Conservation (phyloP, 1,140 invertebrate genomes). For the Drosophila lini region DNA sequence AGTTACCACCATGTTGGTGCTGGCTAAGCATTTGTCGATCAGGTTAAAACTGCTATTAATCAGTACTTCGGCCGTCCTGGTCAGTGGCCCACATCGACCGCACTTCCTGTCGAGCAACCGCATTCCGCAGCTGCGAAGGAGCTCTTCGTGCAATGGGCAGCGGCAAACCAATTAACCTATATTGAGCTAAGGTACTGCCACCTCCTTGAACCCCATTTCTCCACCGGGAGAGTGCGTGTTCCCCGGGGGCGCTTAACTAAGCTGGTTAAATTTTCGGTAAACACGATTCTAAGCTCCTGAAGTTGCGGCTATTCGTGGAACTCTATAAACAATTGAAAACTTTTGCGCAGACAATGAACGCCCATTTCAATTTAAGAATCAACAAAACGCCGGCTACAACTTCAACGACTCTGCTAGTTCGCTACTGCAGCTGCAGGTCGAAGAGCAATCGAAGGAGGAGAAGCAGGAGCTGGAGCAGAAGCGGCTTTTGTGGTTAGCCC, state of each 20-base stretch:
- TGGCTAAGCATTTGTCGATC: constrained; percentile 27
- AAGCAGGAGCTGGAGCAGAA: not conserved
- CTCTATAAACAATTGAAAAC: constrained; percentile 80
- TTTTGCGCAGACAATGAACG: constrained; percentile 70
- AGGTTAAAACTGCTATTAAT: constrained; percentile 41
- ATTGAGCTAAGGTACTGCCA: constrained; percentile 33
- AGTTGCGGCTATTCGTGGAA: constrained; percentile 56
- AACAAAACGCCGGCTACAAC: constrained; percentile 55
- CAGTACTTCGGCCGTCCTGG: constrained; percentile 13
- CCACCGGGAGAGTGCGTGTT: constrained; percentile 36
- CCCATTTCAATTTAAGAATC: constrained; percentile 80
- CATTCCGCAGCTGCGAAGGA: constrained; percentile 59
- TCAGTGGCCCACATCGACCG: constrained; percentile 37
- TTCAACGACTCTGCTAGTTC: constrained; percentile 33
- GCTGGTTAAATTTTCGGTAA: constrained; percentile 52
- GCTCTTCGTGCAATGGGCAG: constrained; percentile 59
- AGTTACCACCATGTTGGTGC: not conserved
- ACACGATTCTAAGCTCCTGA: constrained; percentile 4
- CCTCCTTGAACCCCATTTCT: constrained; percentile 9
- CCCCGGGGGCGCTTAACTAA: constrained; percentile 9
- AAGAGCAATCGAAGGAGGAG: constrained; percentile 1
- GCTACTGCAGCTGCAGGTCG: constrained; percentile 18
- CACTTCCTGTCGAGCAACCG: constrained; percentile 43
- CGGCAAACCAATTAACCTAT: constrained; percentile 71
- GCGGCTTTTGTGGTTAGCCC: constrained; percentile 52